Percentiles rank a stretch among this genome's conserved stretches.
These are phyloP conservation scores for Podilymbus podiceps DNA, from an alignment of 2,113 vertebrate species.

Conservation along the genomic window DNA sequence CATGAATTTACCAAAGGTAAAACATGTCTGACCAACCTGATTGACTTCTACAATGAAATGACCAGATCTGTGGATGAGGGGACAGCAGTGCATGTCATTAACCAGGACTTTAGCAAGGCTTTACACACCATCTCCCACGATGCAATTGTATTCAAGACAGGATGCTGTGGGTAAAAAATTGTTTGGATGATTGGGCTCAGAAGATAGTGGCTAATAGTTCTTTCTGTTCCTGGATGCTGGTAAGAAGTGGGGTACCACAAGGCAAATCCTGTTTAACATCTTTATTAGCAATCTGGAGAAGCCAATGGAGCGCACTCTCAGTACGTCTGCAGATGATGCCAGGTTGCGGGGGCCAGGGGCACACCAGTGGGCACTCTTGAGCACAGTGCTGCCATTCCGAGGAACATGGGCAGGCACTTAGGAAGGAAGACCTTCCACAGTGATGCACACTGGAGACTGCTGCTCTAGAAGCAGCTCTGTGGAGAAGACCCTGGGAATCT, in stretches of 20 bases:
- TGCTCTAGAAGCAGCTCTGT: background rate
- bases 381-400: background rate
- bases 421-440: background rate
- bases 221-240: background rate
- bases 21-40: background rate
- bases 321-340: background rate
- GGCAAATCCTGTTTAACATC: background rate
- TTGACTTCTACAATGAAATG: background rate
- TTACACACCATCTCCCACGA: background rate
- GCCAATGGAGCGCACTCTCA: background rate
- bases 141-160: background rate
- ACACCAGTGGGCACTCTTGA: background rate
- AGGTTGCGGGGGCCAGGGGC: rapidly evolving
- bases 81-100: background rate
- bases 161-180: background rate
- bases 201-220: background rate
- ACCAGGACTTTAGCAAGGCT: background rate
- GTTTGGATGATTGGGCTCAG: background rate
- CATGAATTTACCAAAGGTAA: background rate
- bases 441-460: background rate
- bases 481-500: background rate
- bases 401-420: background rate
- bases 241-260: background rate
- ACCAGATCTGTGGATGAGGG: background rate
- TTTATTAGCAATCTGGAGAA: background rate